Evolutionary conservation across 2,888 invertebrate genomes (phyloP), one percentile per base, ranked within the genome.

Genomic region (Lymantria dispar): DNA sequence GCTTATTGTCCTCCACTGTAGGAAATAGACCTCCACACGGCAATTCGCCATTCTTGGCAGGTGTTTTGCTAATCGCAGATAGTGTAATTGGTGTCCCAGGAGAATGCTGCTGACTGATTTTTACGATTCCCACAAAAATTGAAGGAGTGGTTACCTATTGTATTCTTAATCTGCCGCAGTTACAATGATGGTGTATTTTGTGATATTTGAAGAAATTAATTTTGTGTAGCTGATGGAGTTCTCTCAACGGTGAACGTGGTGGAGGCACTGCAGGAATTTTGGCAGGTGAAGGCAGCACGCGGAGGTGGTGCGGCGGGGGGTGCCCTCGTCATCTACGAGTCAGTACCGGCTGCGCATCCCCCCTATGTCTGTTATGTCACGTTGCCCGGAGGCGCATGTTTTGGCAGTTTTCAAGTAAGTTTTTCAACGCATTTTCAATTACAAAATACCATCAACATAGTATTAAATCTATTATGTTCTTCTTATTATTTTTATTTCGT

Each of bases 331-430:
- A 97, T 98, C 79, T 98, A 98, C 85, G 98, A 98, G 92, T 98
- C 98, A 3, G 97, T 98, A 63, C 98, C 98, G 31, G 95, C 97
- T 36, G 95, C 96, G 61, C 95, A 95, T 75, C 97, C 97, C 62
- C 98, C 98, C 38, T 98, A 98, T 83, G 96, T 98, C 48, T 98
- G 98, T 88, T 98, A 97, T 79, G 97, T 98, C 68, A 98, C 98
- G 49, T 93, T 98, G 64, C 98, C 98, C 0, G 98, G 98, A 14
- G 98, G 98, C 60, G 98, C 98, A 50, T 98, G 98, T 85, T 98
- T 98, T 85, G 98, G 98, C 49, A 98, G 98, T 83, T 98, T 98
- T 92, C 97, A 97, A 94, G 97, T 97, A 87, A 71, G 50, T 8
- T 33, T 33, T 5, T 10, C 33, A 22, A 22, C n/a, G n/a, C n/a